Conservation (phyloP, 2,888 invertebrate genomes). For the Eustalomyia histrio region DNA sequence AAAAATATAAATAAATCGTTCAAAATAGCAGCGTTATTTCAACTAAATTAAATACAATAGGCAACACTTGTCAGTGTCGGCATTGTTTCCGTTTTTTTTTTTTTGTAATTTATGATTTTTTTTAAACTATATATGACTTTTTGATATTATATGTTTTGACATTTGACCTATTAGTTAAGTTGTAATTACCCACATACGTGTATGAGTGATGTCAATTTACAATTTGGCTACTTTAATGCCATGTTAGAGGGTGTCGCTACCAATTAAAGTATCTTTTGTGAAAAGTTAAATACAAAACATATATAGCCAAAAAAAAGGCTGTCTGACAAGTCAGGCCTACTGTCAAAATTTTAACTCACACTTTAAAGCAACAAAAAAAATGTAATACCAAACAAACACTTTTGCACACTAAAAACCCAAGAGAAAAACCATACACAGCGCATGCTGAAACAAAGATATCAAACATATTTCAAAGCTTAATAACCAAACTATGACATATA, state of each 20-base stretch:
- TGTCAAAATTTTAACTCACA: constrained; percentile 53
- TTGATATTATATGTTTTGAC: constrained; percentile 53
- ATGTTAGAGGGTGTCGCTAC: constrained; percentile 61
- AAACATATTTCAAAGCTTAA: constrained; percentile 36
- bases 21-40: neutral
- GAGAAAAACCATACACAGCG: constrained; percentile 30
- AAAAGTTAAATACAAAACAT: neutral
- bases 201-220: constrained; percentile 51
- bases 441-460: constrained; percentile 54
- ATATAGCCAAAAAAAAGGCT: constrained; percentile 33
- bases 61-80: constrained; percentile 42
- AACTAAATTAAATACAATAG: neutral
- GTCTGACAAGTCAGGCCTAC: constrained; percentile 64
- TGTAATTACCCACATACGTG: constrained; percentile 55
- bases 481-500: constrained; percentile 23
- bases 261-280: constrained; percentile 42
- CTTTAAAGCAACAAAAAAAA: constrained; percentile 27
- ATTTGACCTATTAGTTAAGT: constrained; percentile 61
- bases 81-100: neutral
- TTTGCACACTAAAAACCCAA: constrained; percentile 18
- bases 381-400: constrained; percentile 27
- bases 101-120: too few relatives aligned
- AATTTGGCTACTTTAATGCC: constrained; percentile 53
- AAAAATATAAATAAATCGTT: constrained; percentile 2
- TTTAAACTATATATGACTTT: constrained; percentile 11